These are phyloP conservation scores for Pyralis farinalis DNA, from an alignment of 2,888 invertebrate species.

Conservation along the genomic window DNA sequence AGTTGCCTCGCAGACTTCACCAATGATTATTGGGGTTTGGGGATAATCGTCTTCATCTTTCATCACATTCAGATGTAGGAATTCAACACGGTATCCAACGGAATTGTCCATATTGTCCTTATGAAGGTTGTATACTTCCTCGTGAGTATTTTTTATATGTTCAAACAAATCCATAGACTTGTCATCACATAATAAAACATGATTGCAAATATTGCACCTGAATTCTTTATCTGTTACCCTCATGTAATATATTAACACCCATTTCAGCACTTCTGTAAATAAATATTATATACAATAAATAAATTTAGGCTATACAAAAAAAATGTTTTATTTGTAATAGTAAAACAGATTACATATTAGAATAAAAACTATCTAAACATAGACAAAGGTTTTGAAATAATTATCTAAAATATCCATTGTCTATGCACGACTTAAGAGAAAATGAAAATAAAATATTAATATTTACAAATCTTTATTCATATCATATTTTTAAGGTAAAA, in stretches of 20 bases:
- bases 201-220: conserved; percentile 62
- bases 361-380: too few species aligned
- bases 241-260: conserved; percentile 59
- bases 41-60: conserved; percentile 45
- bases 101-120: conserved; percentile 56
- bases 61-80: conserved; percentile 54
- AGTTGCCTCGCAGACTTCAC: conserved; percentile 47
- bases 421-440: too few species aligned
- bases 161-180: conserved; percentile 42
- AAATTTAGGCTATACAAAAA: not conserved
- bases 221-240: conserved; percentile 31
- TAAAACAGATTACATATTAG: too few species aligned
- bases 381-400: too few species aligned
- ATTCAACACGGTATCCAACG: conserved; percentile 66
- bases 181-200: conserved; percentile 30
- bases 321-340: too few species aligned
- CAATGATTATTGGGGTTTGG: conserved; percentile 44
- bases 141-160: conserved; percentile 49
- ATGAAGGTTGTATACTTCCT: conserved; percentile 59
- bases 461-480: too few species aligned
- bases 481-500: too few species aligned
- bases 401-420: too few species aligned
- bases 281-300: conserved; percentile 12
- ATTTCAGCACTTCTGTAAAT: conserved; percentile 47
- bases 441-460: too few species aligned